A percentile compares a stretch with the other conserved stretches of the same genome.
These are phyloP conservation scores for Rissa tridactyla DNA, from an alignment of 2,113 vertebrate genomes.

Conservation along the genomic window DNA sequence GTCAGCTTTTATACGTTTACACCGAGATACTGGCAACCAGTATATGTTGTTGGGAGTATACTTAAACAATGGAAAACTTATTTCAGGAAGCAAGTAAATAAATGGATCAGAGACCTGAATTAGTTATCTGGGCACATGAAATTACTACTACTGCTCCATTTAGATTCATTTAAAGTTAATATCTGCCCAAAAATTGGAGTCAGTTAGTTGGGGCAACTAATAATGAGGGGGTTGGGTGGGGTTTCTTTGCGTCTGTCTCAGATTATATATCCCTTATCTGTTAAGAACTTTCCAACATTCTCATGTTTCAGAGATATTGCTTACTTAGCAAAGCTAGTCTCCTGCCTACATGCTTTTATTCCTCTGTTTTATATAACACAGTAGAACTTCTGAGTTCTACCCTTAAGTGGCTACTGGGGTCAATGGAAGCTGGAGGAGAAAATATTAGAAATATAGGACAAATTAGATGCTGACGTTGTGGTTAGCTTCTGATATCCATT, in stretches of 20 bases:
- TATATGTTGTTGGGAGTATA: not conserved
- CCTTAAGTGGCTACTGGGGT: not conserved
- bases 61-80: not conserved
- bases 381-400: not conserved
- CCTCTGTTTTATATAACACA: not conserved
- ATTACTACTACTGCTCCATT: not conserved
- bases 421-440: not conserved
- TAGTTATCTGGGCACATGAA: not conserved
- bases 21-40: not conserved
- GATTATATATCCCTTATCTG: not conserved
- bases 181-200: slow-evolving; percentile 2
- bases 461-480: not conserved
- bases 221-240: not conserved
- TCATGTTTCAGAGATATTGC: slow-evolving; percentile 14
- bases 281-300: slow-evolving; percentile 21
- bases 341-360: not conserved
- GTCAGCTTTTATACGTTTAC: not conserved
- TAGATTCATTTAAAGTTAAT: not conserved
- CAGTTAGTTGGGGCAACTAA: slow-evolving; percentile 48
- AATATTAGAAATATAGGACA: not conserved
- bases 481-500: not conserved
- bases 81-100: not conserved
- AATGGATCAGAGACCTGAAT: not conserved
- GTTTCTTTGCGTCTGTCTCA: not conserved
- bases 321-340: not conserved